Percentiles rank a stretch among this genome's conserved stretches.
Conservation (phyloP, 2,797 vertebrate species). For the Cynopterus sphinx region DNA sequence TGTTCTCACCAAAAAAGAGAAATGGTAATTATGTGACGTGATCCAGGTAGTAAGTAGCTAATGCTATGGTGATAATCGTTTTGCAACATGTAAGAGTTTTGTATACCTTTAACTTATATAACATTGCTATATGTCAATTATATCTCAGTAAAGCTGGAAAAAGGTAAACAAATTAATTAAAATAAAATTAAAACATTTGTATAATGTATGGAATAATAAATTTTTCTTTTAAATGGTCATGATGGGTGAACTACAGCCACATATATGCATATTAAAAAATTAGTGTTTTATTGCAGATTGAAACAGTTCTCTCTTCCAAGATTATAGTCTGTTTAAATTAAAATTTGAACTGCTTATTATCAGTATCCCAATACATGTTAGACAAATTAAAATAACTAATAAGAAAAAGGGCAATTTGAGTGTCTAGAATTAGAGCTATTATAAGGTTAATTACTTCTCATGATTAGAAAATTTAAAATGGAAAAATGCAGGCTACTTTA, state of each 20-base stretch:
- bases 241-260: background rate
- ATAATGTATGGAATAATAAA: constrained; percentile 51
- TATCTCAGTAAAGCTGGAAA: too few relatives aligned
- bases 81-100: background rate
- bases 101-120: background rate
- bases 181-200: background rate
- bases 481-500: constrained; percentile 53
- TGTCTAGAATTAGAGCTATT: constrained; percentile 52
- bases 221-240: constrained; percentile 37
- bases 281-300: background rate
- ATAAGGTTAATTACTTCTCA: constrained; percentile 65
- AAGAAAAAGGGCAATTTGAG: constrained; percentile 41
- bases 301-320: background rate
- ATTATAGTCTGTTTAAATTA: constrained; percentile 18
- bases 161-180: too few relatives aligned
- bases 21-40: background rate
- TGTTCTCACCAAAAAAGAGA: background rate
- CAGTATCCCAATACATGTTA: constrained; percentile 16
- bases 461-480: constrained; percentile 47
- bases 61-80: background rate
- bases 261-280: background rate
- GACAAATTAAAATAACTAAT: constrained; percentile 67
- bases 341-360: background rate
- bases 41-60: background rate
- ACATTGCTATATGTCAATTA: background rate